Base-by-base conservation (phyloP, 2,888 invertebrate genomes). In the Rhogogaster chlorosoma region DNA sequence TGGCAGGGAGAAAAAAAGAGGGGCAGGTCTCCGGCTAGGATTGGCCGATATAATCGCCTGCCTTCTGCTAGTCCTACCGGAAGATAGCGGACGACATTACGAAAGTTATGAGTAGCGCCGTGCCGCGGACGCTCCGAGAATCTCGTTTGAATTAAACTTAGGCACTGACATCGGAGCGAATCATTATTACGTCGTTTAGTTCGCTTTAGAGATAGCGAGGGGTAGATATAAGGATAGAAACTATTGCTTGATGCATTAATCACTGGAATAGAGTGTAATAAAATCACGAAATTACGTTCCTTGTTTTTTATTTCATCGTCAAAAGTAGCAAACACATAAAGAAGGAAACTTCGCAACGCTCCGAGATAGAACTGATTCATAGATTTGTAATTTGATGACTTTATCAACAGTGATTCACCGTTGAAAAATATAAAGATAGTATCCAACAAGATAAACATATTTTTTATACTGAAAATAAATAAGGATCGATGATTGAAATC, bases 11-110 rank as follows among this genome's bases (percentile, higher is more conserved):
- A 86, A 88, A 86, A 87, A 88, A 87, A 88, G 88, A 88, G 87
- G 87, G 88, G 87, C 85, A 86, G 88, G 70, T 64, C 80, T 29
- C 84, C 83, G n/a, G 75, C 85, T 84, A 83, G 87, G 89, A 92
- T 91, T 91, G 91, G 91, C 86, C 85, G 85, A 84, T 85, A 73
- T 18, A 64, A 57, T 75, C 77, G 86, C 83, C 87, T 88, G 90
- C 91, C 91, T 91, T 91, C 91, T 91, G 91, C 91, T 91, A 89
- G 86, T 49, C 84, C 86, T 75, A 88, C 86, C 85, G 88, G 88
- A 88, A 87, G 71, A 53, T 87, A 90, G 89, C 89, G 88, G 89
- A 90, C 89, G 90, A 90, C 87, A 75, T 86, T 80, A 45, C 84
- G 57, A 82, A 71, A 86, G 9, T 18, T 83, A 85, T 85, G 85